Base-by-base conservation (phyloP, 2,113 vertebrate species). In the Solea solea region DNA sequence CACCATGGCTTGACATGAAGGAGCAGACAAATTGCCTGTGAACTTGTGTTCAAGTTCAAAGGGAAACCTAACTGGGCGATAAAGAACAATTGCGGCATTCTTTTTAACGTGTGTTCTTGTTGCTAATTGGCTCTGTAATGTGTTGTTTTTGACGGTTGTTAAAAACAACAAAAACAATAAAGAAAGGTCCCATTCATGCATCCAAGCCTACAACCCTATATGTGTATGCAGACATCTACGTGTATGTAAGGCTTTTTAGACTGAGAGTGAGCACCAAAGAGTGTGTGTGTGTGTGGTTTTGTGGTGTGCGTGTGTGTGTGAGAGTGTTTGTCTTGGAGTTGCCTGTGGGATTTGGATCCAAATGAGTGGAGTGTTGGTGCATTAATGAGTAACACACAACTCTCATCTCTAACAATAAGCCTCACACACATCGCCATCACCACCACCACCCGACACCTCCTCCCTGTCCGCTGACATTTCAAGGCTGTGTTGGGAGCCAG, bases 301-400 rank as follows among this genome's bases (percentile, higher is more conserved):
- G 55, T 41, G 62, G 64, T 28, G 52, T 68, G 51, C 63, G 61
- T 41, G 61, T 65, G 65, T 59, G 61, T 42, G 64, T 72, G 71
- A 51, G 64, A 67, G 72, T 76, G 70, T 41, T 54, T 81, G 69
- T 69, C 60, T 44, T 72, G 14, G 52, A 66, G 49, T 74, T 75
- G 84, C 65, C 72, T 77, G 49, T 81, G 58, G 84, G 86, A 88
- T 88, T 86, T 88, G 72, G 80, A 74, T 83, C 85, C 59, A 86
- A 89, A 88, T 88, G 85, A 90, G 76, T 81, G 51, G 75, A 91
- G 87, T 88, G 89, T 83, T 80, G 86, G 78, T 83, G 89, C 80
- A 91, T 89, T 89, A 90, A 92, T 92, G 89, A 93, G 89, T 86
- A 88, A 88, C 89, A 90, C 78, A 67, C 87, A 69, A 68, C 78